Percentiles rank a stretch among this genome's conserved stretches.
These are phyloP conservation scores for Andrena bicolor DNA, from an alignment of 2,888 invertebrate genomes.

Conservation along the genomic window DNA sequence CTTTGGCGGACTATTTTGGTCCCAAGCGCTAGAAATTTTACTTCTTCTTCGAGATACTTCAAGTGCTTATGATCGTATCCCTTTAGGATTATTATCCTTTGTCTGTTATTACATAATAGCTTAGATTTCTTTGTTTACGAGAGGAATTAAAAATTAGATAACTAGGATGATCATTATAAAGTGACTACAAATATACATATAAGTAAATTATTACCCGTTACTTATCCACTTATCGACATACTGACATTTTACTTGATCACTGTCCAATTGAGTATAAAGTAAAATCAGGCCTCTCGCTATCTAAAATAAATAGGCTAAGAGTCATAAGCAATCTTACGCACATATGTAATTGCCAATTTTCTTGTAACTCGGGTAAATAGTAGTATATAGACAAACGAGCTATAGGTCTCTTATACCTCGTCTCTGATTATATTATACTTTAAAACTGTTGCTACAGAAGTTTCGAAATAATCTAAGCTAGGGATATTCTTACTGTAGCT, in stretches of 20 bases:
- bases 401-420: no score
- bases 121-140: neutral
- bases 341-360: neutral
- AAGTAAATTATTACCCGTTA: conserved; percentile 66
- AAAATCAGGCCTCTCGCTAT: conserved; percentile 70
- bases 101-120: conserved; percentile 51
- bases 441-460: neutral
- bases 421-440: neutral
- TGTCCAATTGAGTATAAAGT: conserved; percentile 65
- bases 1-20: conserved; percentile 58
- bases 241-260: conserved; percentile 47
- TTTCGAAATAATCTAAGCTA: neutral
- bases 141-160: neutral
- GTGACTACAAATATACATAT: neutral
- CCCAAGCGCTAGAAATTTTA: conserved; percentile 65
- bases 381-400: no score
- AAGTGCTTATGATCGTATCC: conserved; percentile 75
- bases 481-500: conserved; percentile 52
- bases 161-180: neutral
- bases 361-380: no score
- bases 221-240: conserved; percentile 68
- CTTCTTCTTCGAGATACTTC: conserved; percentile 69
- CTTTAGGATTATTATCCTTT: conserved; percentile 68
- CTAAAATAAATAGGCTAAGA: conserved; percentile 53
- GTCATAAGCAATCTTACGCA: neutral